Evolutionary conservation across 2,797 vertebrate species (phyloP), one percentile per base, ranked within the genome.

Genomic region (Pseudopleuronectes americanus): DNA sequence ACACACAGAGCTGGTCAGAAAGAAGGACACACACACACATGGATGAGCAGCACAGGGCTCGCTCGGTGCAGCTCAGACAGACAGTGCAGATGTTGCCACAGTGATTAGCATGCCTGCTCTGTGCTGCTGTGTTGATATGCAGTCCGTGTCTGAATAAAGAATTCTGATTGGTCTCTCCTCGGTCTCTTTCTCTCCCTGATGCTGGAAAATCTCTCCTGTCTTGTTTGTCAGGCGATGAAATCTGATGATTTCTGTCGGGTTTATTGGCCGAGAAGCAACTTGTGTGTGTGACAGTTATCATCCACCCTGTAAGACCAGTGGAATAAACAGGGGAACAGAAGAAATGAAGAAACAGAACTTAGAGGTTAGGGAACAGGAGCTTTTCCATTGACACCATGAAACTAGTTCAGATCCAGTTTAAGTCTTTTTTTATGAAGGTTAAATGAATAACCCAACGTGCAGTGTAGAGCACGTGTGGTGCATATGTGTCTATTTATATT

Each of bases 71-170:
- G 64, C 58, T 63, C 51, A 33, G n/a, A 43, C 57, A 14, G 41
- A 45, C 71, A 12, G 63, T 8, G 77, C 87, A 85, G 77, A 87
- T 83, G 85, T 83, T 71, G 64, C 78, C 66, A 24, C 74, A 23
- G 66, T 76, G 14, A 87, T 89, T 81, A 89, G 78, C 81, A 88
- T 89, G 81, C 78, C 57, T 52, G 71, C 21, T 61, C 78, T n/a
- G 81, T 64, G 55, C 6, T 58, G 87, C 74, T n/a, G 51, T 13
- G 19, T 88, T 88, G 55, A 79, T 77, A 87, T 86, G 63, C 87
- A 64, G 74, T 45, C 31, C 53, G 2, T 60, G 85, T 87, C 85
- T 66, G 68, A 58, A 76, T 59, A 24, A 76, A 81, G 71, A 61
- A 76, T 80, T 83, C 79, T 61, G 67, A 71, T 81, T 77, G 73